Base-by-base conservation (phyloP, 64 coral and sea anemone genomes). In the Trachythela sp. region DNA sequence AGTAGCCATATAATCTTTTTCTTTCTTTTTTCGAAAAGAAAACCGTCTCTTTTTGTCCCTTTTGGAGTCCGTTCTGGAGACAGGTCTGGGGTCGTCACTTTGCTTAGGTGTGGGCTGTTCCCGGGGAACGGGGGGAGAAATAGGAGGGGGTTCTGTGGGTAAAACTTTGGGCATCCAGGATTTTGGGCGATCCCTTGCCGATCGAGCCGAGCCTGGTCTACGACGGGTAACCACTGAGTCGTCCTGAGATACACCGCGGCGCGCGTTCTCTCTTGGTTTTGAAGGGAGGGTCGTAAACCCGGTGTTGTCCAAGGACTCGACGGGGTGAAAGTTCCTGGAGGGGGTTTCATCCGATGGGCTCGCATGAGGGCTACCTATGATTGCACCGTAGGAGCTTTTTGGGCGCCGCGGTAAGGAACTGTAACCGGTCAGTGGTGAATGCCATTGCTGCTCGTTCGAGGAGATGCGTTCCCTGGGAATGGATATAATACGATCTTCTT, bases 281-380 rank as follows among this genome's bases (percentile, higher is more conserved):
- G 75, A 80, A 80, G 75, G 75, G 9, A 80, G 75, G 15, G 75
- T 80, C 75, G 20, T 80, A 80, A 80, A 80, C 75, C 75, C 75
- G 75, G 75, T 80, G 20, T 80, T 80, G 33, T 80, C 75, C 30
- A 80, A 39, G 27, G 31, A 80, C 9, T 80, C 32, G 7, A 80
- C 75, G 11, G 75, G 75, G 30, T 39, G 75, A 22, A 37, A 80
- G 33, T 80, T 80, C 75, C 75, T 8, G 9, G 75, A 15, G 9
- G 75, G 31, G 9, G 30, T 34, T 37, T 80, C 75, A 10, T 37
- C 34, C 9, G 31, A 35, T 2, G 75, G 75, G 31, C 33, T 35
- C 9, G 33, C 75, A 1, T 80, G 75, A 13, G 75, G 31, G 33
- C 75, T 80, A 4, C 75, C 75, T 13, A 80, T 80, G 33, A 80